Evolutionary conservation across 1,140 invertebrate species (phyloP), one percentile per base, ranked within the genome.

Genomic region (Manduca sexta): DNA sequence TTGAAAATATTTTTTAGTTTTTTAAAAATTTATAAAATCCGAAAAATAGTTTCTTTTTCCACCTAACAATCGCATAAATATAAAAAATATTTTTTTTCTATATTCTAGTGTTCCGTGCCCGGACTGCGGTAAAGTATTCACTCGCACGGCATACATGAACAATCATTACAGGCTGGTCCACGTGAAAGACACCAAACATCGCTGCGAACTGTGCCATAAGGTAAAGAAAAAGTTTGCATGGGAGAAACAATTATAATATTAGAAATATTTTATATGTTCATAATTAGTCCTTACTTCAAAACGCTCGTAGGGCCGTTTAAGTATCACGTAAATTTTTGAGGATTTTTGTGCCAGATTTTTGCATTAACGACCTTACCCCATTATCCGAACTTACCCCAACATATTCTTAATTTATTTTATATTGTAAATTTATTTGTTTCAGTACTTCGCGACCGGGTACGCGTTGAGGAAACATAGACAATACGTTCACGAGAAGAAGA

Each of bases 101-200:
- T 55, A 7, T 52, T 65, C 5, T 61, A 73, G 74, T 6, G 26
- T 74, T 0, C 68, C 74, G 0, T 81, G 77, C 37, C 71, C 77
- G 0, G 63, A 68, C 0, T 81, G 77, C 33, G 69, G 64, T 0
- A 78, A 77, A 17, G 50, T 67, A 0, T 80, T 74, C 30, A 51
- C 57, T 0, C 40, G 62, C 0, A 66, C 53, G 1, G 56, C 38
- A 8, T 70, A 69, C 13, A 80, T 75, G 70, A 72, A 56, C n/a
- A 75, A 77, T 30, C 76, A 80, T 16, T 71, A 71, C 34, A 64
- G 60, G 12, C 41, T 69, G 3, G 56, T 72, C 0, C 76, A 80
- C 26, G 43, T 63, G 13, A 66, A 69, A 58, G 67, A 66, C 11
- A 67, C 66, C 0, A 60, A 69, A 26, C 62, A 73, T 38, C 62